These are phyloP conservation scores for Podilymbus podiceps DNA, from an alignment of 2,113 vertebrate species.

Conservation along the genomic window DNA sequence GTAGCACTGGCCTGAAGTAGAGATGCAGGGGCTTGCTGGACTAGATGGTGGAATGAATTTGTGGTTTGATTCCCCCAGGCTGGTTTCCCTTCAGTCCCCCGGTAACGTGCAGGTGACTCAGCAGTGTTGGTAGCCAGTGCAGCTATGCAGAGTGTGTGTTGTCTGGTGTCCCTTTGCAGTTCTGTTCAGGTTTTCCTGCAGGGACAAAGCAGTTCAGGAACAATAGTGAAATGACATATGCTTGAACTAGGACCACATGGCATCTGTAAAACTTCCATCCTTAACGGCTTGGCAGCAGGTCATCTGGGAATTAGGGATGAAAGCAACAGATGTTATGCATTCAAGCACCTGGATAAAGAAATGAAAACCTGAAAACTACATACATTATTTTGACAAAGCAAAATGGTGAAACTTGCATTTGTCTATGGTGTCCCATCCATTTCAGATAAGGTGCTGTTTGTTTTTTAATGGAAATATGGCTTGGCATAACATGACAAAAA, in stretches of 20 bases:
- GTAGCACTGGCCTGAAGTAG: not conserved
- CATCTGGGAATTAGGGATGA: constrained; percentile 43
- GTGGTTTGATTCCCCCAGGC: not conserved
- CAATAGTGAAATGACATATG: not conserved
- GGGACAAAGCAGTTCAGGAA: not conserved
- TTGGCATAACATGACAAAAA: constrained; percentile 59
- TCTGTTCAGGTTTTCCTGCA: not conserved
- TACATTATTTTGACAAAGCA: constrained; percentile 8
- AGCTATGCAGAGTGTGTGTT: not conserved
- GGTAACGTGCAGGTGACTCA: not conserved
- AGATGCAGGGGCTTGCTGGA: not conserved
- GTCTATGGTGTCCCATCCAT: constrained; percentile 25
- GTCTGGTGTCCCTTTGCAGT: not conserved
- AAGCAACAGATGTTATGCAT: constrained; percentile 53
- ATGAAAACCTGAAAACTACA: not conserved
- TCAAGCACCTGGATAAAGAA: constrained; percentile 58
- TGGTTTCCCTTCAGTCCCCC: not conserved
- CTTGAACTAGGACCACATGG: not conserved
- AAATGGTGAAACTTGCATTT: not conserved
- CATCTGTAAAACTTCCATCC: constrained; percentile 15
- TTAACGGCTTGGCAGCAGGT: constrained; percentile 25
- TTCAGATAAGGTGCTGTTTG: constrained; percentile 51
- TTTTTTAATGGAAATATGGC: constrained; percentile 61
- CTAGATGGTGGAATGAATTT: not conserved
- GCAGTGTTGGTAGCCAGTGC: not conserved